Base-by-base conservation (phyloP, 2,113 vertebrate genomes). In the Microtus montanus region DNA sequence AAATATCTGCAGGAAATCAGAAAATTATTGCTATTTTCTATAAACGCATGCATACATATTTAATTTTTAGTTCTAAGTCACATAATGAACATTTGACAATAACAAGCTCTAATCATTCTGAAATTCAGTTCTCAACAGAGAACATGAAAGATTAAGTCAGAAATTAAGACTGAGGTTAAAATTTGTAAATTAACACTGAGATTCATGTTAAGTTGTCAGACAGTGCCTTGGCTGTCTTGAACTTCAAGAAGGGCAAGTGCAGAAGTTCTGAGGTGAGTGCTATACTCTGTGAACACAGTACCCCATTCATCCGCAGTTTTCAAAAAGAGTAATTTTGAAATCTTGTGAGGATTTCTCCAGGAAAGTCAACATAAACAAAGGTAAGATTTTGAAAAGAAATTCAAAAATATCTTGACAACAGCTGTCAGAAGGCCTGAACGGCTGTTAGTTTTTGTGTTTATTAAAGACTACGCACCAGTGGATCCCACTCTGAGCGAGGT, bases 201-300 rank as follows among this genome's bases (percentile, higher is more conserved):
- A 49, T 44, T 75, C 44, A 58, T 85, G n/a, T 82, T 91, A 87
- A 93, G 2, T 52, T 96, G 70, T 87, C 33, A 84, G 52, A 77
- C 33, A 88, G 64, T 24, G 17, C 74, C 79, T 38, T 85, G 70
- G 89, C 17, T 78, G 2, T 89, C 13, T 68, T 89, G 47, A 87
- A 84, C 3, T 1, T 44, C 68, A 33, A 74, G 35, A 47, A 47
- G 74, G 90, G 75, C 52, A 44, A 54, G 66, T 80, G 33, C 12
- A 93, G 64, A 91, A 93, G 41, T 44, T 61, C 93, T 88, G 91
- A 90, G 74, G 84, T 95, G 84, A 93, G 41, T 49, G 4, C 52
- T 70, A 41, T 49, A 2, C 77, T 70, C 17, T 64, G 19, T 3
- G 61, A 74, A 92, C 9, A 64, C 2, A 80, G 19, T 61, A 13